Percentiles rank a stretch among this genome's conserved stretches.
phyloP scores from a whole-genome alignment of 2,797 vertebrate genomes.

The Gadopsis marmoratus region DNA sequence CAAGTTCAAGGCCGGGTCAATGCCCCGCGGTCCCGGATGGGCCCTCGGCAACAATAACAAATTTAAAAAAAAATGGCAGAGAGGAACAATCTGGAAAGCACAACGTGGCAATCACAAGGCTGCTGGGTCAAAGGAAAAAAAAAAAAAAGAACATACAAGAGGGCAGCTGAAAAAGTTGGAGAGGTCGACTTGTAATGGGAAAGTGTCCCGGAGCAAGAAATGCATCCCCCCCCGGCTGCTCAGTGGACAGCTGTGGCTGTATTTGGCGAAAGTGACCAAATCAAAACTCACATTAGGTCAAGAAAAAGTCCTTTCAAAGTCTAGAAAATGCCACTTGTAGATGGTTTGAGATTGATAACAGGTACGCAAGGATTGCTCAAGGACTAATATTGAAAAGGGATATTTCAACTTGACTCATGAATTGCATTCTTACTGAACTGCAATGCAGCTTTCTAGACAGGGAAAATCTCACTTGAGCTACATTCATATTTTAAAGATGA shows the following conservation, averaged over 20 bases:
- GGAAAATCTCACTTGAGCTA: background rate
- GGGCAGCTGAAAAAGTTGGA: background rate
- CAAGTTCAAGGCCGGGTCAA: conserved; percentile 36
- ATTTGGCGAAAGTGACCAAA: background rate
- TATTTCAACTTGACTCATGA: background rate
- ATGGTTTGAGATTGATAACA: background rate
- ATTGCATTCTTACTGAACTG: background rate
- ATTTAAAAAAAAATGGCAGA: background rate
- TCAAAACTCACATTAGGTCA: background rate
- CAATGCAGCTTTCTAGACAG: background rate
- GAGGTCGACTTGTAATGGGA: background rate
- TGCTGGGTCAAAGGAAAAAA: too few relatives aligned
- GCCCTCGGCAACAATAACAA: background rate
- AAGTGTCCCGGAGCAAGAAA: background rate
- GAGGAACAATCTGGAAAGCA: background rate
- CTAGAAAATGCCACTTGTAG: too few relatives aligned
- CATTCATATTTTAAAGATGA: background rate
- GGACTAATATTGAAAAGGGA: background rate
- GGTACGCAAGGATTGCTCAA: background rate
- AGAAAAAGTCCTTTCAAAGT: background rate
- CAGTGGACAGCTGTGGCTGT: background rate
- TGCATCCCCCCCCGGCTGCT: background rate
- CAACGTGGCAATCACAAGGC: background rate
- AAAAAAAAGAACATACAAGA: background rate
- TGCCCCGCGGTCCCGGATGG: background rate